phyloP scores from a whole-genome alignment of 2,888 invertebrate genomes.

The Psylliodes chrysocephalus region DNA sequence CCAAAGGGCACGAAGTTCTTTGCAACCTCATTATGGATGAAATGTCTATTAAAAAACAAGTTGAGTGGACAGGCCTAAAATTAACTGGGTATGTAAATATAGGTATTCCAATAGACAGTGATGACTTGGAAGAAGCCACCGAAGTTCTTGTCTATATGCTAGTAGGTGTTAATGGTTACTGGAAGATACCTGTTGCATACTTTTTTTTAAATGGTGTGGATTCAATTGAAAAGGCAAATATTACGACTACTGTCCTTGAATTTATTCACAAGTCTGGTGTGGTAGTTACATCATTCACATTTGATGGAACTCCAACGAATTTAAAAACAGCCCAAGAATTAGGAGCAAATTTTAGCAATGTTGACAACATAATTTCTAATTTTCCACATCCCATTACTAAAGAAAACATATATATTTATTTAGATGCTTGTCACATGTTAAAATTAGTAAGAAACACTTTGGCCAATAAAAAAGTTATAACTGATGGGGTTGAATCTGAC shows the following conservation, averaged over 20 bases:
- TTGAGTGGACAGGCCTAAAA: slow-evolving; percentile 47
- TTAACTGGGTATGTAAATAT: slow-evolving; percentile 49
- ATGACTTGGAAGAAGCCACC: slow-evolving; percentile 44
- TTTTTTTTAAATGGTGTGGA: slow-evolving; percentile 43
- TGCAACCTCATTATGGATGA: slow-evolving; percentile 50
- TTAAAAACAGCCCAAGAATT: no score
- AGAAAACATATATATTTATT: slow-evolving; percentile 39
- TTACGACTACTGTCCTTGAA: slow-evolving; percentile 35
- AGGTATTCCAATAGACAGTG: slow-evolving; percentile 43
- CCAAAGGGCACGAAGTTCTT: slow-evolving; percentile 22
- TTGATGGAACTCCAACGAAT: no score
- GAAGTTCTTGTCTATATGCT: slow-evolving; percentile 49
- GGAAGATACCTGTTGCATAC: slow-evolving; percentile 50
- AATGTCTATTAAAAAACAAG: slow-evolving; percentile 49
- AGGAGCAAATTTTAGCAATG: slow-evolving; percentile 37
- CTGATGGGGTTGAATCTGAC: slow-evolving; percentile 26
- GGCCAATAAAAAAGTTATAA: slow-evolving; percentile 40
- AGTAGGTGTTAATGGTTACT: no score
- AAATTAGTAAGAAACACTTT: slow-evolving; percentile 48
- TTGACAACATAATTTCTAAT: slow-evolving; percentile 16
- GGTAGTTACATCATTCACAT: slow-evolving; percentile 35
- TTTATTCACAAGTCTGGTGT: slow-evolving; percentile 40
- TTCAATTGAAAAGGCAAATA: no score
- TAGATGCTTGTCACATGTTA: slow-evolving; percentile 50
- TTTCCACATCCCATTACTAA: slow-evolving; percentile 40